Conservation (phyloP, 2,888 invertebrate species). For the Pheosia tremula region DNA sequence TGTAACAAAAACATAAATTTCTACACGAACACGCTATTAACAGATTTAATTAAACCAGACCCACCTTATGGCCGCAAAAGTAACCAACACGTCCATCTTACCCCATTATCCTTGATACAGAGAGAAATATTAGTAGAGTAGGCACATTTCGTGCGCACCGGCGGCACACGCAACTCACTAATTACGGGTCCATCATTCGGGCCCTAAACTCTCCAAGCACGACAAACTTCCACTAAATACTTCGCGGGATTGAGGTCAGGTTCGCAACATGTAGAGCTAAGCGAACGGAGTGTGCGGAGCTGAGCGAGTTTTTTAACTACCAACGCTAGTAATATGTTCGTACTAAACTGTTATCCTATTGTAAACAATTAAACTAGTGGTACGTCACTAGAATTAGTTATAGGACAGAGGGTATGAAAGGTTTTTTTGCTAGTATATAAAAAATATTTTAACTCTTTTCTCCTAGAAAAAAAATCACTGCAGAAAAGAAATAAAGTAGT, state of each 20-base stretch:
- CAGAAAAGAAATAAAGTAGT: no score
- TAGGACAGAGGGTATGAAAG: no score
- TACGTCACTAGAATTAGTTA: no score
- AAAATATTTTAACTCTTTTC: no score
- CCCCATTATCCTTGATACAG: slow-evolving; percentile 32
- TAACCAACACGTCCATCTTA: slow-evolving; percentile 16
- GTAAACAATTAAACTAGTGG: no score
- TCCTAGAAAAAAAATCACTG: no score
- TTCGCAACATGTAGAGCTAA: background rate
- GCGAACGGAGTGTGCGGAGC: background rate
- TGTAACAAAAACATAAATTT: no score
- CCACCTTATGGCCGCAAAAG: background rate
- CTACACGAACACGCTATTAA: background rate
- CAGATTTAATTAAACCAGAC: background rate
- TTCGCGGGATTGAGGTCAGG: slow-evolving; percentile 14
- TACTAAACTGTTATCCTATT: no score
- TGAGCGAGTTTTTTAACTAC: background rate
- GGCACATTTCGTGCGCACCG: slow-evolving; percentile 31
- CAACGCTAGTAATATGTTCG: no score
- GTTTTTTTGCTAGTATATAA: no score
- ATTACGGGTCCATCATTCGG: slow-evolving; percentile 52
- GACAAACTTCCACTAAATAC: slow-evolving; percentile 51
- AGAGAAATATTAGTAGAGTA: slow-evolving; percentile 27
- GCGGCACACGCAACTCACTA: slow-evolving; percentile 45
- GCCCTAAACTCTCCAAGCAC: slow-evolving; percentile 43